A percentile compares a stretch with the other conserved stretches of the same genome.
phyloP scores from a whole-genome alignment of 2,113 vertebrate species.

The Ancistrus triradiatus region DNA sequence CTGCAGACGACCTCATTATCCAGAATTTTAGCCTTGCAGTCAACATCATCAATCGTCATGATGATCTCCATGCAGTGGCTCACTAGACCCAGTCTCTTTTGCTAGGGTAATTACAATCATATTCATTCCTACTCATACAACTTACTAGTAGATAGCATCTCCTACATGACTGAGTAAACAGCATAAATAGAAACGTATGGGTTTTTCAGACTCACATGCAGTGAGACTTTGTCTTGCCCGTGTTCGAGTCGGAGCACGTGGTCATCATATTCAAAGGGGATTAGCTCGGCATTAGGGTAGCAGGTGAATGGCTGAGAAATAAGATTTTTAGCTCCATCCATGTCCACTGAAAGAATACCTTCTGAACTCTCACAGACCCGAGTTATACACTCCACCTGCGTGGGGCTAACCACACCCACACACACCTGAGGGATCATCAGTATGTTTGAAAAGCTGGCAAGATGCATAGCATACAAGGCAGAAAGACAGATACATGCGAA shows the following conservation, averaged over 20 bases:
- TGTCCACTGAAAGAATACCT: constrained; percentile 76
- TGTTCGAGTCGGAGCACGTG: constrained; percentile 65
- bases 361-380: constrained; percentile 68
- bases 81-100: constrained; percentile 75
- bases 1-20: constrained; percentile 84
- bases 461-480: not conserved
- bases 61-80: constrained; percentile 80
- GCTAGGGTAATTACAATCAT: constrained; percentile 70
- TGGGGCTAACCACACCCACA: constrained; percentile 45
- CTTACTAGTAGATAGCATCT: too few relatives aligned
- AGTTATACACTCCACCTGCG: constrained; percentile 69
- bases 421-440: constrained; percentile 66
- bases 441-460: not conserved
- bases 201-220: constrained; percentile 75
- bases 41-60: constrained; percentile 76
- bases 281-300: constrained; percentile 66
- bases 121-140: too few relatives aligned
- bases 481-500: not conserved
- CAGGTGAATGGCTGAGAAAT: constrained; percentile 72
- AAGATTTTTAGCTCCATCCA: constrained; percentile 70
- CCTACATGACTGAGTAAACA: not conserved
- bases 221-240: constrained; percentile 72
- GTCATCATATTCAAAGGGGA: constrained; percentile 66
- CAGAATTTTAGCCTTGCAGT: constrained; percentile 79
- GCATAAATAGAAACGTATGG: not conserved